Conservation (phyloP, 1,140 invertebrate genomes). For the Globodera ellingtonae region DNA sequence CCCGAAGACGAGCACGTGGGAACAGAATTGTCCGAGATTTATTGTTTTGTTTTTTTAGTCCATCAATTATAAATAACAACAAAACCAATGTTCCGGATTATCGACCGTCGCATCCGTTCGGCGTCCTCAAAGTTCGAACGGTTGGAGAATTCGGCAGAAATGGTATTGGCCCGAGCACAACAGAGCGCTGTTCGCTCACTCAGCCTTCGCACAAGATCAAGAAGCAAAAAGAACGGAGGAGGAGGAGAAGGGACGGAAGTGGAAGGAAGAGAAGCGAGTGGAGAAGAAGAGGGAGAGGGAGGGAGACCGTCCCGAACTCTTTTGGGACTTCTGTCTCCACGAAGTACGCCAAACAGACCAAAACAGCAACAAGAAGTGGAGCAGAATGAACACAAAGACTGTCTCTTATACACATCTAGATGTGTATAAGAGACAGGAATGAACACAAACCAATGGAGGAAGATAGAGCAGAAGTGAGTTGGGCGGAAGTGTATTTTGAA, state of each 20-base stretch:
- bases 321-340: constrained; percentile 7
- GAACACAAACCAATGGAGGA: neutral
- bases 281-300: neutral
- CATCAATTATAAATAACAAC: no score
- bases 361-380: neutral
- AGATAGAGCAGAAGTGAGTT: neutral
- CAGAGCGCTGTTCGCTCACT: constrained; percentile 16
- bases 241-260: neutral
- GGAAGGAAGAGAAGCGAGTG: neutral
- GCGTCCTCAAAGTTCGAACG: constrained; percentile 18
- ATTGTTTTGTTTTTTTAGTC: no score
- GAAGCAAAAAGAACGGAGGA: neutral
- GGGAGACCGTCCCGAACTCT: neutral
- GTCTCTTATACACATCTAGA: no score
- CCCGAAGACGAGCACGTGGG: no score
- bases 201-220: constrained; percentile 10
- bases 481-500: neutral
- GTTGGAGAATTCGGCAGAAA: constrained; percentile 24
- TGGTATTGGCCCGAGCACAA: constrained; percentile 12
- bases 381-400: neutral
- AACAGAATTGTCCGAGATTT: no score
- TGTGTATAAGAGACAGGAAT: no score
- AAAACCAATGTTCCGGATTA: constrained; percentile 9
- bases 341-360: neutral
- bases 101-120: constrained; percentile 26